Percentiles rank a stretch among this genome's conserved stretches.
phyloP scores from a whole-genome alignment of 1,140 invertebrate species.

The Goniozus legneri region DNA sequence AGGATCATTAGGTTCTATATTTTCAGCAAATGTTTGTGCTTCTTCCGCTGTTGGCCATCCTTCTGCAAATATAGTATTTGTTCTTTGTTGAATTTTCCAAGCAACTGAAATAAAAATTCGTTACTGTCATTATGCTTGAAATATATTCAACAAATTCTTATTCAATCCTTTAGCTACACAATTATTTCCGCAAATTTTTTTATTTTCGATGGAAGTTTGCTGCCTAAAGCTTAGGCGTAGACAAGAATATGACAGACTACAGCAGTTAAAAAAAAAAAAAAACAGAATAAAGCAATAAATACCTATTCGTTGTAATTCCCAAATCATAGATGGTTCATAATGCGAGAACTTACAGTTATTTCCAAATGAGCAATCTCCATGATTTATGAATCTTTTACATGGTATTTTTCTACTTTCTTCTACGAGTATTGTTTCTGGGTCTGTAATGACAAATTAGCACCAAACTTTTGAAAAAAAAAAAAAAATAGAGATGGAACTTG shows the following conservation, averaged over 20 bases:
- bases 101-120: constrained; percentile 28
- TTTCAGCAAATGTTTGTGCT: constrained; percentile 34
- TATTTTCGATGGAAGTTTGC: too few relatives aligned
- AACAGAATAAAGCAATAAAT: too few relatives aligned
- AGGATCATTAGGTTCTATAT: constrained; percentile 9
- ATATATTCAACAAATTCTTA: constrained; percentile 1
- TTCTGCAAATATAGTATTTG: neutral
- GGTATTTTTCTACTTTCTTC: constrained; percentile 61
- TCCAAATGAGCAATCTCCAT: constrained; percentile 62
- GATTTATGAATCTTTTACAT: constrained; percentile 56
- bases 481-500: too few relatives aligned
- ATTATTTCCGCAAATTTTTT: too few relatives aligned
- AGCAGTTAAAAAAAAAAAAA: too few relatives aligned
- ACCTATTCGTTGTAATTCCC: constrained; percentile 57
- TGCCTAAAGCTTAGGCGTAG: too few relatives aligned
- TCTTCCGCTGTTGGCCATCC: constrained; percentile 27
- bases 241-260: too few relatives aligned
- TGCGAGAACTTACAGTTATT: constrained; percentile 63
- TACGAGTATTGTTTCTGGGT: constrained; percentile 57
- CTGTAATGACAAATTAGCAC: constrained; percentile 40
- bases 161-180: neutral
- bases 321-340: constrained; percentile 58
- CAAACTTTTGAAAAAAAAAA: too few relatives aligned
- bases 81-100: constrained; percentile 16
- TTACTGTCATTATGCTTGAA: neutral